phyloP scores from a whole-genome alignment of 2,113 vertebrate species.

The Nibea albiflora region DNA sequence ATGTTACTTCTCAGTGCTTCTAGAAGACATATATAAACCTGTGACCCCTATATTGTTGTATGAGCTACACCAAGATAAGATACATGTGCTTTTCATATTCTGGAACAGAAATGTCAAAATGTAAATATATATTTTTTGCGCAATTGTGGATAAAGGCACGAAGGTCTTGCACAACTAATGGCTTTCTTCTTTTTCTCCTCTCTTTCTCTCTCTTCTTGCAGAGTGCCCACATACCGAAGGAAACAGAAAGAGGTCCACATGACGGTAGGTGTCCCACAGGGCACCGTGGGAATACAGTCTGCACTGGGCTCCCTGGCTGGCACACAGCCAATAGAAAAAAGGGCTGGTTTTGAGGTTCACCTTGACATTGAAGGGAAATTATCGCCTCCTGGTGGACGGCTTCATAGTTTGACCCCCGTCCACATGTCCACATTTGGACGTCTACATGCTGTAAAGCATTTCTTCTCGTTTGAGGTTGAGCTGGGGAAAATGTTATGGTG shows the following conservation, averaged over 20 bases:
- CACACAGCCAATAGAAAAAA: constrained; percentile 48
- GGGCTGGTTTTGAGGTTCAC: constrained; percentile 61
- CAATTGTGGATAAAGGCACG: constrained; percentile 45
- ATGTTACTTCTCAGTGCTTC: neutral
- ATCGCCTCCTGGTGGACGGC: constrained; percentile 70
- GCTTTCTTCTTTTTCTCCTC: neutral
- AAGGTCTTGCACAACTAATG: constrained; percentile 61
- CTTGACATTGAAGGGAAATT: constrained; percentile 56
- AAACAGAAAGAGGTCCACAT: constrained; percentile 79
- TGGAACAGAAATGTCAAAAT: constrained; percentile 50
- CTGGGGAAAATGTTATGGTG: constrained; percentile 52
- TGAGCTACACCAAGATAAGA: constrained; percentile 14
- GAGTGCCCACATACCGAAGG: constrained; percentile 86
- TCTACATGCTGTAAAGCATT: constrained; percentile 16
- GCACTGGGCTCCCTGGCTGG: constrained; percentile 59
- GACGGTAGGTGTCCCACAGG: constrained; percentile 81
- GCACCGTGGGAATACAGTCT: constrained; percentile 74
- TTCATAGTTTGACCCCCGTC: neutral
- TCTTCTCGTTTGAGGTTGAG: constrained; percentile 57
- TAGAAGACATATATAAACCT: neutral
- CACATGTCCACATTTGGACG: neutral
- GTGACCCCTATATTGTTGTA: neutral
- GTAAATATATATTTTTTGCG: constrained; percentile 57
- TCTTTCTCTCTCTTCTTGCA: constrained; percentile 57
- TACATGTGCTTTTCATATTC: constrained; percentile 16